Evolutionary conservation across 2,797 vertebrate genomes (phyloP).

Genomic region (Phylloscopus collybita): DNA sequence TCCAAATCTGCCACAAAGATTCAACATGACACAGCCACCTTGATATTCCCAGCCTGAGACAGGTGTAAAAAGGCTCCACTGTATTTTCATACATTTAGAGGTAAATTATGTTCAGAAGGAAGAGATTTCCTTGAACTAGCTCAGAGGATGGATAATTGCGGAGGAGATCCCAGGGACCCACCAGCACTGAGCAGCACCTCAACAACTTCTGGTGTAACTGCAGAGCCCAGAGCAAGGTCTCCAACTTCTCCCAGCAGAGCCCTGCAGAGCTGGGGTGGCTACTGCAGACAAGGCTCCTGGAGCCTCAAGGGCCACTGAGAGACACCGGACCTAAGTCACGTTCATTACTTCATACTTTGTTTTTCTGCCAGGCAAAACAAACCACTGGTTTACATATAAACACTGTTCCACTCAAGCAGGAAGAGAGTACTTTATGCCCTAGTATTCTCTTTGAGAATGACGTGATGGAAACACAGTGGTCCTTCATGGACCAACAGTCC

Average conservation of each 20-base stretch:
- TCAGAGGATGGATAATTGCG: not conserved
- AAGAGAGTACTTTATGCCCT: not conserved
- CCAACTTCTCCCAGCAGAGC: not conserved
- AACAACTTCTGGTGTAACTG: not conserved
- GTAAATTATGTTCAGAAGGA: not conserved
- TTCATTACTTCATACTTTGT: not conserved
- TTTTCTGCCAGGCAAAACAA: not conserved
- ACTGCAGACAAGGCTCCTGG: not conserved
- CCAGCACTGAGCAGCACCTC: not conserved
- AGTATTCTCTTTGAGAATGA: not conserved
- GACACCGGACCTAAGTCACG: not conserved
- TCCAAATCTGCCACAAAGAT: accelerated
- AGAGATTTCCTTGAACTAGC: not conserved
- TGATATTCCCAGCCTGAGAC: not conserved
- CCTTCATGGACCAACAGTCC: not conserved
- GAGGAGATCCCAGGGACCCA: not conserved
- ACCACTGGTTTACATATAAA: not conserved
- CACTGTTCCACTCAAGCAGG: not conserved
- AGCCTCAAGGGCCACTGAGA: not conserved
- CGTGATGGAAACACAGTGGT: not conserved
- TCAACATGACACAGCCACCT: not conserved
- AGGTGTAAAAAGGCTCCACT: not conserved
- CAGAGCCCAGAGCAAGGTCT: not conserved
- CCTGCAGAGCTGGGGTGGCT: not conserved
- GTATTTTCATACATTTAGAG: not conserved